Base-by-base conservation (phyloP, 2,113 vertebrate species). In the Chlorocebus sabaeus region DNA sequence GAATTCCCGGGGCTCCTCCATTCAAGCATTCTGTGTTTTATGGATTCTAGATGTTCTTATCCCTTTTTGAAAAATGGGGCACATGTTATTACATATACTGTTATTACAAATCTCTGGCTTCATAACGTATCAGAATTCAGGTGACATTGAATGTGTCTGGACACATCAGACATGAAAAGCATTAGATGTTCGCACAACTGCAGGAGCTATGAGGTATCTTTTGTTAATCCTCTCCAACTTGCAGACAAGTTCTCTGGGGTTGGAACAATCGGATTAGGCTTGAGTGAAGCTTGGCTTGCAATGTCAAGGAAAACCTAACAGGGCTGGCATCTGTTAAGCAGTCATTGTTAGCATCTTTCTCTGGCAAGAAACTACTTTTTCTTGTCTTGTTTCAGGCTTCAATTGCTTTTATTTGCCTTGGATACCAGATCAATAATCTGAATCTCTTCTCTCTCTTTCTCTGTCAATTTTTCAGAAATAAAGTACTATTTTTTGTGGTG, bases 391-490 rank as follows among this genome's bases (percentile, higher is more conserved):
- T 96, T 98, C 43, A 81, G 68, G 52, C 64, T 97, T 92, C 90
- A 96, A 88, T 92, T 96, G 79, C 87, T 96, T 96, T 90, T 96
- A 50, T 97, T 96, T 97, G 73, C 97, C 55, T 89, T 89, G 35
- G 72, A 96, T 50, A 50, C 89, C 92, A 89, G 87, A 97, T 97
- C 83, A 90, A 92, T 97, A 95, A 97, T 96, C 88, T 93, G 57
- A 93, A 27, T 96, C 95, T 95, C 76, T 78, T 23, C 40, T 89
- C 27, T 73, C 64, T 59, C 52, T 72, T 17, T 70, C 7, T 80
- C 25, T 23, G 7, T 50, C 61, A 79, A 20, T 85, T 82, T n/a
- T 93, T 59, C 40, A 68, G 57, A 96, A 96, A 96, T 84, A 80
- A 93, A 93, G 30, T 68, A 68, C 89, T 38, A 84, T 79, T 72